A percentile compares a stretch with the other conserved stretches of the same genome.
These are phyloP conservation scores for Sinella curviseta DNA, from an alignment of 1,140 invertebrate species.

Conservation along the genomic window DNA sequence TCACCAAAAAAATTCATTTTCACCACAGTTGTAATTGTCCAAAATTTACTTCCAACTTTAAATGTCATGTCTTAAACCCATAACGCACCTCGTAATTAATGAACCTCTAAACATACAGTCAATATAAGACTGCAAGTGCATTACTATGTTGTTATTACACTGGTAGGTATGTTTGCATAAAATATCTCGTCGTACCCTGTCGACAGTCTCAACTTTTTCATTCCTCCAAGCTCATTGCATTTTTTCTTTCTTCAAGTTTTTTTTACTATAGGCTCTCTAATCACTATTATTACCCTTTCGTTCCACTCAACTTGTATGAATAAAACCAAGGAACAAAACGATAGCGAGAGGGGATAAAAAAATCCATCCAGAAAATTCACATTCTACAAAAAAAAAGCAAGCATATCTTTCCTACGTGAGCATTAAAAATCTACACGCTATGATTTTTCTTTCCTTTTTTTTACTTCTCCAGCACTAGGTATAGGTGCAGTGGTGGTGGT, in stretches of 20 bases:
- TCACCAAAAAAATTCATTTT: too few relatives aligned
- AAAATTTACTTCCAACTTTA: background rate
- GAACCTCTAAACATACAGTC: background rate
- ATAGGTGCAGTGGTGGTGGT: too few relatives aligned
- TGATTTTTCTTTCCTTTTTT: background rate
- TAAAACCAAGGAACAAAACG: too few relatives aligned
- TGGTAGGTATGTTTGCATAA: too few relatives aligned
- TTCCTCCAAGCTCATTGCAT: background rate
- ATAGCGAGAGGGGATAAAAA: background rate
- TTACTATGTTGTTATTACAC: too few relatives aligned
- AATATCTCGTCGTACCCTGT: too few relatives aligned
- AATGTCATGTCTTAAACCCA: background rate
- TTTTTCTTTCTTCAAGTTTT: background rate
- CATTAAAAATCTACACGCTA: background rate
- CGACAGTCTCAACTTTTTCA: background rate
- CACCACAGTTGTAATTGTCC: too few relatives aligned
- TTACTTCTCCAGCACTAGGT: background rate
- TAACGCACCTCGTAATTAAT: background rate
- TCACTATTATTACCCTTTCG: slow-evolving; percentile 9
- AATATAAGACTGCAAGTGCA: too few relatives aligned
- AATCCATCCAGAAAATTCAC: too few relatives aligned
- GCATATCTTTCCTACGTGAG: background rate
- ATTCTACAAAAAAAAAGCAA: too few relatives aligned
- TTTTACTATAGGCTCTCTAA: background rate
- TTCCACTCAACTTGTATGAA: too few relatives aligned